A percentile compares a stretch with the other conserved stretches of the same genome.
Conservation (phyloP, 1,140 invertebrate genomes). For the Glossosoma conforme region DNA sequence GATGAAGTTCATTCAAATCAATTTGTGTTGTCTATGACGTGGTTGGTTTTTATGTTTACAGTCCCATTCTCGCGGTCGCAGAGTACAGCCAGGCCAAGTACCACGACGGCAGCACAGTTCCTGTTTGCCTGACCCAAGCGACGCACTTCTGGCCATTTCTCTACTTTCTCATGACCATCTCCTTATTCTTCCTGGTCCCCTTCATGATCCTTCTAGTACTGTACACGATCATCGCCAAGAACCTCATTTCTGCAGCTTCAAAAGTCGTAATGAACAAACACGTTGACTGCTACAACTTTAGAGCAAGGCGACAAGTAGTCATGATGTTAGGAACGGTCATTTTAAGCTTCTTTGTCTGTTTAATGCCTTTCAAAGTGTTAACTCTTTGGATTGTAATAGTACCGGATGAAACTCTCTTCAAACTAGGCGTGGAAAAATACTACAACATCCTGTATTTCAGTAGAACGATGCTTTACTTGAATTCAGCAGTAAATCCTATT, state of each 20-base stretch:
- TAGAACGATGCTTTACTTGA: conserved; percentile 80
- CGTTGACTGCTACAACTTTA: conserved; percentile 55
- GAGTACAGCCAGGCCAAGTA: conserved; percentile 54
- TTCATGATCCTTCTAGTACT: conserved; percentile 68
- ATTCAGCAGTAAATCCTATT: conserved; percentile 79
- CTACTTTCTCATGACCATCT: conserved; percentile 69
- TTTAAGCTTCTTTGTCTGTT: conserved; percentile 78
- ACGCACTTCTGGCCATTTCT: conserved; percentile 61
- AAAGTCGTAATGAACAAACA: conserved; percentile 56
- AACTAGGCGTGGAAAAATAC: conserved; percentile 65
- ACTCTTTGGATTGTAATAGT: conserved; percentile 73
- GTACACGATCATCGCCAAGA: conserved; percentile 71
- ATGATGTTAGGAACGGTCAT: conserved; percentile 81
- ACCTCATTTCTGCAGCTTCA: conserved; percentile 61
- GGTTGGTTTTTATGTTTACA: conserved; percentile 40
- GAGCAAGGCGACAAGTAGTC: conserved; percentile 66
- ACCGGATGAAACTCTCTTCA: conserved; percentile 52
- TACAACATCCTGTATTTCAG: conserved; percentile 77
- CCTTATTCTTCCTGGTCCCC: conserved; percentile 72
- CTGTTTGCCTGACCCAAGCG: conserved; percentile 62
- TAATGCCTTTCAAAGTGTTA: conserved; percentile 80
- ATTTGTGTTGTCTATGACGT: neutral
- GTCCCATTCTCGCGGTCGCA: conserved; percentile 60
- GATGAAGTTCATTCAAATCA: too few relatives aligned
- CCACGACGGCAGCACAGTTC: conserved; percentile 50